Conservation (phyloP, 2,113 vertebrate genomes). For the cat (Felis catus) region F.catus_Fca126_mat1.0 CM031419.1:219105001-219105500, state of each 20-base stretch:
- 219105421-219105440: neutral
- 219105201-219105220: slow-evolving; percentile 53
- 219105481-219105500: neutral
- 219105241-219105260: neutral
- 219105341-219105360: neutral
- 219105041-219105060: neutral
- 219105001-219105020: neutral
- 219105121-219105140: slow-evolving; percentile 50
- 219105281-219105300: neutral
- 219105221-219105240: slow-evolving; percentile 28
- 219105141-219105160: slow-evolving; percentile 65
- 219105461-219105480: neutral
- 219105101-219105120: neutral
- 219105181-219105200: slow-evolving; percentile 49
- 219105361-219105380: neutral
- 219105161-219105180: slow-evolving; percentile 66
- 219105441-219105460: neutral
- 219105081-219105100: neutral
- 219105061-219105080: neutral
- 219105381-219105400: neutral
- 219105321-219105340: neutral
- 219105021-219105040: neutral
- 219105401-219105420: neutral
- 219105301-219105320: slow-evolving; percentile 1
- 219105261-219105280: slow-evolving; percentile 34